Percentiles rank a stretch among this genome's conserved stretches.
phyloP scores from a whole-genome alignment of 2,888 invertebrate genomes.

The Callyntrura sp. region DNA sequence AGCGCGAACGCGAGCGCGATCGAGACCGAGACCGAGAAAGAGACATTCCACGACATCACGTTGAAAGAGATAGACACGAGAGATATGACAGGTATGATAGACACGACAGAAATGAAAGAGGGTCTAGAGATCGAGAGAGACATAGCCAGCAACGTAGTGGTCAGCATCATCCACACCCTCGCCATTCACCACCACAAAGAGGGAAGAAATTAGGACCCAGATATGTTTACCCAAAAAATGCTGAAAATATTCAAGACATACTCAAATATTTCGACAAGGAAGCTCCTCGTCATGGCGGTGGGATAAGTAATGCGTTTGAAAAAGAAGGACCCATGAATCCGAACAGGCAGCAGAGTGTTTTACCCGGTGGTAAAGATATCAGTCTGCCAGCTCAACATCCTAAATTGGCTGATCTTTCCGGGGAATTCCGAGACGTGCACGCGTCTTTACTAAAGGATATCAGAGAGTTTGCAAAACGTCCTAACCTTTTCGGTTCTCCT shows the following conservation, averaged over 20 bases:
- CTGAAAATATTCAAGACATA: constrained; percentile 84
- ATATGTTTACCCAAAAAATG: constrained; percentile 83
- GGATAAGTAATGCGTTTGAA: constrained; percentile 13
- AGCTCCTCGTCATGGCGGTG: constrained; percentile 11
- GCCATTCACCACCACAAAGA: constrained; percentile 39
- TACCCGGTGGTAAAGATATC: constrained; percentile 11
- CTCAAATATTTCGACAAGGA: constrained; percentile 82
- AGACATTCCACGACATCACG: constrained; percentile 1
- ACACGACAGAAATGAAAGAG: constrained; percentile 16
- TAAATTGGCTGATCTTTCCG: constrained; percentile 79
- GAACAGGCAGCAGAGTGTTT: constrained; percentile 15
- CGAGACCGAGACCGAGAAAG: too few relatives aligned
- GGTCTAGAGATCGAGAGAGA: background rate
- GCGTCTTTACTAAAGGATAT: constrained; percentile 83
- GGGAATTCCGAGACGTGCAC: constrained; percentile 82
- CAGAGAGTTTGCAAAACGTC: constrained; percentile 83
- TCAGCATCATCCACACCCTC: constrained; percentile 61
- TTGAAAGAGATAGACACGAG: constrained; percentile 24
- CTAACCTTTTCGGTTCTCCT: constrained; percentile 45
- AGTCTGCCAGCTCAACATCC: background rate
- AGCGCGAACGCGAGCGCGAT: too few relatives aligned
- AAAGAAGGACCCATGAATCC: constrained; percentile 7
- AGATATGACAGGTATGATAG: constrained; percentile 15
- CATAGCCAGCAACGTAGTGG: constrained; percentile 39
- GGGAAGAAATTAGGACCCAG: constrained; percentile 66